Evolutionary conservation across 1,140 invertebrate genomes (phyloP).

Genomic region (Latrodectus geometricus): DNA sequence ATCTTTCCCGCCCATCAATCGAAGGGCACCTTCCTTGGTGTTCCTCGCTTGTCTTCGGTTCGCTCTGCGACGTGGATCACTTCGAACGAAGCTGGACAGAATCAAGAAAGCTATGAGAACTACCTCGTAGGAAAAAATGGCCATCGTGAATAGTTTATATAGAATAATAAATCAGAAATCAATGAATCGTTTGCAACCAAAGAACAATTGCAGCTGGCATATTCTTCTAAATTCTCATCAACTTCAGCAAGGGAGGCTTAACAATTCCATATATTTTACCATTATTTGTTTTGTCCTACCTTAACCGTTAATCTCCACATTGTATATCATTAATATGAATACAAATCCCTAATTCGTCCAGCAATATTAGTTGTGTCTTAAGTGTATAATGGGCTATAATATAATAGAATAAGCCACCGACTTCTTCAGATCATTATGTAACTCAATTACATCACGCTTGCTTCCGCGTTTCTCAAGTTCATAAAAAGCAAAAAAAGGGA

Average conservation of each 20-base stretch:
- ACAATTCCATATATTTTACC: no score
- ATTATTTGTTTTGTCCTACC: no score
- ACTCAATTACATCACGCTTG: background rate
- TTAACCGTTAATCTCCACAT: background rate
- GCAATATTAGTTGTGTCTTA: background rate
- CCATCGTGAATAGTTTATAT: background rate
- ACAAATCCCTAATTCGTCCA: background rate
- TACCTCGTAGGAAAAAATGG: background rate
- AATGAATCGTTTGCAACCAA: background rate
- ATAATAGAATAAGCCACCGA: background rate
- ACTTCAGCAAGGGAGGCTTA: no score
- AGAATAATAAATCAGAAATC: background rate
- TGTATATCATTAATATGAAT: background rate
- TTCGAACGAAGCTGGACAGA: background rate
- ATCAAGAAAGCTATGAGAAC: background rate
- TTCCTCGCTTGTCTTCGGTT: background rate
- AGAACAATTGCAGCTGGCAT: background rate
- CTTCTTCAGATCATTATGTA: background rate
- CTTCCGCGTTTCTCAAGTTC: background rate
- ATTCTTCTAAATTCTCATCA: background rate
- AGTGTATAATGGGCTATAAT: background rate
- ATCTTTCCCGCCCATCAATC: constrained; percentile 65
- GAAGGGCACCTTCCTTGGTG: constrained; percentile 63
- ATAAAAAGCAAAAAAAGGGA: background rate
- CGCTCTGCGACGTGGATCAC: background rate